phyloP scores from a whole-genome alignment of 2,113 vertebrate genomes.

The Bubalus kerabau region DNA sequence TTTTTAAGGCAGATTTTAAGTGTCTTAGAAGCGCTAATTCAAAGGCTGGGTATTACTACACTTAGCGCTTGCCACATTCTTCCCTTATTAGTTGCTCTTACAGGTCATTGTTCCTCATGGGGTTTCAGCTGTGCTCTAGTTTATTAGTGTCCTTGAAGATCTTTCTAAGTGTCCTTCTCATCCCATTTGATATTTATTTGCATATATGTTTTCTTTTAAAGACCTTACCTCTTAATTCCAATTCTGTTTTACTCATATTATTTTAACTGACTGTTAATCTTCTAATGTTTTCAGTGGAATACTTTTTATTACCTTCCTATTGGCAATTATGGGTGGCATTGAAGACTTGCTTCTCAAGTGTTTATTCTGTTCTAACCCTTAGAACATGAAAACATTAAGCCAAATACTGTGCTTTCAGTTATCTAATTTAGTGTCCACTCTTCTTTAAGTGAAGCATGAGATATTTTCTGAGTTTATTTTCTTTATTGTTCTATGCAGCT shows the following conservation, averaged over 20 bases:
- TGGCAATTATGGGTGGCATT: neutral
- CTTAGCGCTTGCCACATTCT: neutral
- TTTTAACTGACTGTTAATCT: neutral
- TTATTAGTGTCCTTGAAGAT: neutral
- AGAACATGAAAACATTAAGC: neutral
- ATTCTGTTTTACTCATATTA: neutral
- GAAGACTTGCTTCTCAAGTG: neutral
- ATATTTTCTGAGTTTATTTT: neutral
- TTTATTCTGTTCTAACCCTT: neutral
- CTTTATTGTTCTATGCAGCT: neutral
- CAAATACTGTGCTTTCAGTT: neutral
- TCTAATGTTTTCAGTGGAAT: neutral
- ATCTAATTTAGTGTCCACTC: neutral
- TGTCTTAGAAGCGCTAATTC: neutral
- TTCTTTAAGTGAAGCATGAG: neutral
- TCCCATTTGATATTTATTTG: neutral
- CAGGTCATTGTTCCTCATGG: neutral
- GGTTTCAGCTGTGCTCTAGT: neutral
- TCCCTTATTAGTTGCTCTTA: neutral
- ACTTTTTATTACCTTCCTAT: neutral
- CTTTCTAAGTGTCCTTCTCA: neutral
- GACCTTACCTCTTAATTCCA: neutral
- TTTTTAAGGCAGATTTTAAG: neutral
- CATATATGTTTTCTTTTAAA: slow-evolving; percentile 18
- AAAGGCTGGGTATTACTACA: neutral